Conservation (phyloP, 2,113 vertebrate genomes). For the Bambusicola thoracicus region DNA sequence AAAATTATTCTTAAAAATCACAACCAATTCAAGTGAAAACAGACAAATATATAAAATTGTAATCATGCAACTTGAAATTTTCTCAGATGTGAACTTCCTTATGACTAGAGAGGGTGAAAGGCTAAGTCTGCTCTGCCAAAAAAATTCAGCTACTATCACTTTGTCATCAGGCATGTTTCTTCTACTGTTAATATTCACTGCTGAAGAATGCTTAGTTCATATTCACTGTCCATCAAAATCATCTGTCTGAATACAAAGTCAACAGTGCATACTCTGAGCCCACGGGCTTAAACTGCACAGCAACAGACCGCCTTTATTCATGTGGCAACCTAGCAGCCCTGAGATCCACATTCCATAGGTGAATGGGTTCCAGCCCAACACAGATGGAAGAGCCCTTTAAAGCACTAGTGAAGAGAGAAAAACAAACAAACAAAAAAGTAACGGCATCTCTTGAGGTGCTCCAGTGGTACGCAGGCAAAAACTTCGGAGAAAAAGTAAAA, state of each 20-base stretch:
- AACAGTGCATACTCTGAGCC: slow-evolving; percentile 54
- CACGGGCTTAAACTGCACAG: slow-evolving; percentile 10
- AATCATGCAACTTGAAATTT: slow-evolving; percentile 21
- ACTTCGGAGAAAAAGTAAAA: slow-evolving; percentile 22
- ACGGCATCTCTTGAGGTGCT: slow-evolving; percentile 41
- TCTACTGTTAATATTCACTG: neutral
- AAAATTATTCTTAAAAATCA: slow-evolving; percentile 12
- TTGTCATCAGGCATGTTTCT: neutral
- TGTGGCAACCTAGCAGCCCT: slow-evolving; percentile 30
- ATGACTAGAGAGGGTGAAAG: slow-evolving; percentile 16
- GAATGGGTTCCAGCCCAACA: slow-evolving; percentile 68
- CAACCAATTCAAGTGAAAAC: neutral
- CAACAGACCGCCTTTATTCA: slow-evolving; percentile 54
- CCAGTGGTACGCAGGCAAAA: slow-evolving; percentile 8
- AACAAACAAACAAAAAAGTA: slow-evolving; percentile 28
- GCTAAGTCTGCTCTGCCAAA: slow-evolving; percentile 1
- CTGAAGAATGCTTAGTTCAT: neutral
- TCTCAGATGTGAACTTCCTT: slow-evolving; percentile 2
- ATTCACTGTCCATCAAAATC: slow-evolving; percentile 6
- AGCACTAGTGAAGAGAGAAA: slow-evolving; percentile 60
- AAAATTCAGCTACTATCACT: neutral
- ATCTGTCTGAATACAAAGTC: slow-evolving; percentile 31
- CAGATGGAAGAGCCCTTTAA: slow-evolving; percentile 64
- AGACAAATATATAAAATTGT: neutral
- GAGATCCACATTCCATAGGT: slow-evolving; percentile 59